Evolutionary conservation across 2,888 invertebrate genomes (phyloP).

Genomic region (Isoperla grammatica): DNA sequence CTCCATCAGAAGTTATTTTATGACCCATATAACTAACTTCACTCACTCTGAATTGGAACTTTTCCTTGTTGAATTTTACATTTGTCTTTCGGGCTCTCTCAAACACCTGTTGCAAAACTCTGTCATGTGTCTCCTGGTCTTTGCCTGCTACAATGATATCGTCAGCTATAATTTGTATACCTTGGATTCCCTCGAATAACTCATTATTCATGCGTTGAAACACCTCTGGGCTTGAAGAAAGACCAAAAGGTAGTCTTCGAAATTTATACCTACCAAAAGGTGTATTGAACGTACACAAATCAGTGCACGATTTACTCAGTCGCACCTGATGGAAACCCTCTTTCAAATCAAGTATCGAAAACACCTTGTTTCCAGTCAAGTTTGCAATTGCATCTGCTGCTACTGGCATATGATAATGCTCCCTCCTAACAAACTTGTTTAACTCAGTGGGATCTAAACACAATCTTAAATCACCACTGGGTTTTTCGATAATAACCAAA

Average conservation of each 20-base stretch:
- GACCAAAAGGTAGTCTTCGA: background rate
- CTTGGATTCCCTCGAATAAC: background rate
- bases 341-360: too few relatives aligned
- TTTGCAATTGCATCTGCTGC: too few relatives aligned
- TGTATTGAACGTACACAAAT: background rate
- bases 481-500: too few relatives aligned
- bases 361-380: too few relatives aligned
- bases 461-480: too few relatives aligned
- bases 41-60: background rate
- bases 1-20: conserved; percentile 16
- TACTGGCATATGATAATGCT: too few relatives aligned
- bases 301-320: too few relatives aligned
- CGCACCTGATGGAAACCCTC: too few relatives aligned
- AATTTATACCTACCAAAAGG: background rate
- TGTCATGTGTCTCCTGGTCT: background rate
- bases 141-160: background rate
- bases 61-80: background rate
- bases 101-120: background rate
- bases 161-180: background rate
- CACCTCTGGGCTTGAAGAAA: background rate
- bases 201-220: background rate
- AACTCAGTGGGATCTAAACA: too few relatives aligned
- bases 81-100: background rate
- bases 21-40: conserved; percentile 18
- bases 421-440: too few relatives aligned